phyloP scores from a whole-genome alignment of 1,140 invertebrate species.

The Tetranychus urticae region DNA sequence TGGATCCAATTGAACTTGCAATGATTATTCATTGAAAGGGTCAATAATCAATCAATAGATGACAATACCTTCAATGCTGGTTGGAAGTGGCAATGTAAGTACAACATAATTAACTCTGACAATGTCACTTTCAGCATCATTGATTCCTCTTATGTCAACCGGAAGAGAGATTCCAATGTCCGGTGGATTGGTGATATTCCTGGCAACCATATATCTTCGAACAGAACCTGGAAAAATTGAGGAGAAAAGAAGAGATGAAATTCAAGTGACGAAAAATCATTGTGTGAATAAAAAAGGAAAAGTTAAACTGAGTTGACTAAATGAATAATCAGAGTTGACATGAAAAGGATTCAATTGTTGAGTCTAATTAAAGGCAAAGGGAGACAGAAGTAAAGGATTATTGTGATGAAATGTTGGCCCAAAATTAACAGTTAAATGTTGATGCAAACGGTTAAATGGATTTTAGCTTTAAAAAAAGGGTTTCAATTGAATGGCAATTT shows the following conservation, averaged over 20 bases:
- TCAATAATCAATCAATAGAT: too few species aligned
- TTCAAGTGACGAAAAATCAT: not conserved
- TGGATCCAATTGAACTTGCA: too few species aligned
- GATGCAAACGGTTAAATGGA: too few species aligned
- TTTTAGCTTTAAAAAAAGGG: too few species aligned
- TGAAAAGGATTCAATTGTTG: not conserved
- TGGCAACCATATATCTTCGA: constrained; percentile 5
- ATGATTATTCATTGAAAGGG: too few species aligned
- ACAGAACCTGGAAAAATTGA: constrained; percentile 1
- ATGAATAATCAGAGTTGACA: too few species aligned
- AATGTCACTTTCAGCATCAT: constrained; percentile 4
- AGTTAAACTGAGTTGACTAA: not conserved
- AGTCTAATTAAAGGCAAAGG: not conserved
- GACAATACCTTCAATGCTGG: constrained; percentile 22
- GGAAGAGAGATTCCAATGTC: constrained; percentile 7
- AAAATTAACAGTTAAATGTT: too few species aligned
- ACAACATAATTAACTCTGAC: constrained; percentile 11
- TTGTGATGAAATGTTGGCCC: too few species aligned
- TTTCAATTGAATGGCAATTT: too few species aligned
- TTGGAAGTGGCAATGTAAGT: constrained; percentile 21
- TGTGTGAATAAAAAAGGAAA: not conserved
- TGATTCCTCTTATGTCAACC: constrained; percentile 6
- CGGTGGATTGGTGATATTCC: constrained; percentile 7
- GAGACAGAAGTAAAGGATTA: not conserved
- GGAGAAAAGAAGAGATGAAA: too few species aligned